Evolutionary conservation across 30 jellyfish, hydroid and myxozoan genomes (phyloP).

Genomic region (Aurelia aurita): DNA sequence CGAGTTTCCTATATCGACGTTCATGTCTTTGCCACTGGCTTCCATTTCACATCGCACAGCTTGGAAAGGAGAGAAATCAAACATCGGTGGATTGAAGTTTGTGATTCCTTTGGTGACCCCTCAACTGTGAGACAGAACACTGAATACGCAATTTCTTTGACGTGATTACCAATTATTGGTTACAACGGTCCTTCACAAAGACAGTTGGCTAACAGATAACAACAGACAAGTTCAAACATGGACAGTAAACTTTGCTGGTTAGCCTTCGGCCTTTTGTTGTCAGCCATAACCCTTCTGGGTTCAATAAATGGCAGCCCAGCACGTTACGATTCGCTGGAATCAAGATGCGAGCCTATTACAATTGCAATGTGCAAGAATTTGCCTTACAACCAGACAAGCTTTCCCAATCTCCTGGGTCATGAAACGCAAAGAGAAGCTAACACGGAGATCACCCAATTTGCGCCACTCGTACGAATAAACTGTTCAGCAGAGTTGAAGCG

Average conservation of each 20-base stretch:
- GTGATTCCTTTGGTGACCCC: neutral
- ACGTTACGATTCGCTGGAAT: slow-evolving; percentile 36
- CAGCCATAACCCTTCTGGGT: neutral
- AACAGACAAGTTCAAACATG: neutral
- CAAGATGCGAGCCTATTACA: slow-evolving; percentile 84
- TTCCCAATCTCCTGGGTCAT: slow-evolving; percentile 85
- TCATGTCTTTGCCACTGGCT: no score
- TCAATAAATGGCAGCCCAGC: neutral
- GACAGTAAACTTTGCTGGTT: neutral
- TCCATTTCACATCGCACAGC: no score
- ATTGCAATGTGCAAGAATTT: slow-evolving; percentile 77
- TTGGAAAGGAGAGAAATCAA: no score
- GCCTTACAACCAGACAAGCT: slow-evolving; percentile 84
- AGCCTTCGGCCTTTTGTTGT: slow-evolving; percentile 5
- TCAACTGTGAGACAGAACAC: neutral
- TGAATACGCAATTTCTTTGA: no score
- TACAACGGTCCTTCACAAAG: no score
- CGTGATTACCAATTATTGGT: no score
- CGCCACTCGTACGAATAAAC: slow-evolving; percentile 57
- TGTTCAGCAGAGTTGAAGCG: slow-evolving; percentile 75
- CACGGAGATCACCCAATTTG: slow-evolving; percentile 54
- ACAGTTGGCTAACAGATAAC: no score
- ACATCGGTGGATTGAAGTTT: neutral
- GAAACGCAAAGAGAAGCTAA: slow-evolving; percentile 81
- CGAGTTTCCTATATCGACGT: neutral